Base-by-base conservation (phyloP, 1,140 invertebrate species). In the Phymastichus coffea region DNA sequence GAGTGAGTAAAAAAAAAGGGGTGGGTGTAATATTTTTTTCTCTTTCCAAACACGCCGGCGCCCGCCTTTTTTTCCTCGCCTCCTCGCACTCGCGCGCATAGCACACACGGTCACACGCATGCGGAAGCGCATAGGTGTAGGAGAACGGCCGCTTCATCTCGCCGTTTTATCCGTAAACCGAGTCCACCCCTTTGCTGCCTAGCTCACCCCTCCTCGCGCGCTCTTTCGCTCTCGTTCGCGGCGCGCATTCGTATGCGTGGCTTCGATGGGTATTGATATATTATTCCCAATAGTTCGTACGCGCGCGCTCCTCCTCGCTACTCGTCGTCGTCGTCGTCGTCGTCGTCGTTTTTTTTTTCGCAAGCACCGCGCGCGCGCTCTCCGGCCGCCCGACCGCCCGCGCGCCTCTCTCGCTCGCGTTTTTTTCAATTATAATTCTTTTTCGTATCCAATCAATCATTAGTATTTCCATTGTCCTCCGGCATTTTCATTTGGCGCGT, bases 391-490 rank as follows among this genome's bases (percentile, higher is more conserved):
- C n/a, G n/a, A n/a, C n/a, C 20, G 33, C 51, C 65, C 59, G 47
- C 58, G 63, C 62, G 57, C 64, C 59, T 64, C 63, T 52, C 70
- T n/a, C n/a, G n/a, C 74, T 67, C 68, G 71, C 73, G 76, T 79
- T 80, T 80, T 78, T 80, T 80, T 80, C 78, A 79, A 80, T 80
- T 80, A 80, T 80, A 80, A 80, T 80, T 80, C 78, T 80, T 80
- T 80, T 80, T 80, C 77, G 78, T 80, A 78, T 80, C 77, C 78
- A 80, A 80, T 80, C 78, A 80, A 80, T 80, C 78, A 79, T 80
- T 79, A 79, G 77, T 80, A 80, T 80, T 79, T 78, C 78, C 77
- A 80, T 80, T 80, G 78, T 80, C 74, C 76, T 80, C 78, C 77
- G 77, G 76, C 77, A 80, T 80, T 80, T 80, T 80, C 78, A 80